Evolutionary conservation across 2,113 vertebrate genomes (phyloP).

Genomic region (Lepisosteus oculatus): DNA sequence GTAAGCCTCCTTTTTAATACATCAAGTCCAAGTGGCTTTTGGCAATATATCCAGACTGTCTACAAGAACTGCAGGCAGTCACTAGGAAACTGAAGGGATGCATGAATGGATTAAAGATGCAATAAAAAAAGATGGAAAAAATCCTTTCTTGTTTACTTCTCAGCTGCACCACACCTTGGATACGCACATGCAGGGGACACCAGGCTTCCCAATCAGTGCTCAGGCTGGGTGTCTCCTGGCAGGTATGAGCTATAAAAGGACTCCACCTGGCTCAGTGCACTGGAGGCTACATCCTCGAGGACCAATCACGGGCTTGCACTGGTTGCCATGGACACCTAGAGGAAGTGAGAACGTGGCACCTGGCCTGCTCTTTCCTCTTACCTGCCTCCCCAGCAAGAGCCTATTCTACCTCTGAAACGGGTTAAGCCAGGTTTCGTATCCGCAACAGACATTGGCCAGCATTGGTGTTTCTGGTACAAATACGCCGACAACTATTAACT

Average conservation of each 20-base stretch:
- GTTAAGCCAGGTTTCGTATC: too few relatives aligned
- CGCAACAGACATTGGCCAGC: too few relatives aligned
- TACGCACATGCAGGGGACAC: not conserved
- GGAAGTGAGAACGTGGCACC: constrained; percentile 19
- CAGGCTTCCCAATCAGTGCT: not conserved
- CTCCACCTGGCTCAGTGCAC: constrained; percentile 11
- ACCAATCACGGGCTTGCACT: not conserved
- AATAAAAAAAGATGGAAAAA: constrained; percentile 13
- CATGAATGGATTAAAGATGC: constrained; percentile 11
- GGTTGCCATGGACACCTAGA: constrained; percentile 36
- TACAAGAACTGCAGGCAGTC: not conserved
- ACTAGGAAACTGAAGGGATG: not conserved
- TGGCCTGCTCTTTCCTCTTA: constrained; percentile 12
- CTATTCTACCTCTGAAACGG: too few relatives aligned
- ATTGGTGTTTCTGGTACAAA: too few relatives aligned
- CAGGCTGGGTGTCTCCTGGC: not conserved
- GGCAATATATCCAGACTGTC: not conserved
- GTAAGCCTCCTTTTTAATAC: too few relatives aligned
- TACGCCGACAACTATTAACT: too few relatives aligned
- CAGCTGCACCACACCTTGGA: constrained; percentile 9
- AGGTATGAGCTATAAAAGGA: not conserved
- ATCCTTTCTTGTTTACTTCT: constrained; percentile 6
- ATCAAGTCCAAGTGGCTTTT: not conserved
- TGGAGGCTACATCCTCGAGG: constrained; percentile 32
- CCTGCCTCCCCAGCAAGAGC: not conserved